Evolutionary conservation across 2,797 vertebrate genomes (phyloP).

Genomic region (Pyrocephalus nanus): DNA sequence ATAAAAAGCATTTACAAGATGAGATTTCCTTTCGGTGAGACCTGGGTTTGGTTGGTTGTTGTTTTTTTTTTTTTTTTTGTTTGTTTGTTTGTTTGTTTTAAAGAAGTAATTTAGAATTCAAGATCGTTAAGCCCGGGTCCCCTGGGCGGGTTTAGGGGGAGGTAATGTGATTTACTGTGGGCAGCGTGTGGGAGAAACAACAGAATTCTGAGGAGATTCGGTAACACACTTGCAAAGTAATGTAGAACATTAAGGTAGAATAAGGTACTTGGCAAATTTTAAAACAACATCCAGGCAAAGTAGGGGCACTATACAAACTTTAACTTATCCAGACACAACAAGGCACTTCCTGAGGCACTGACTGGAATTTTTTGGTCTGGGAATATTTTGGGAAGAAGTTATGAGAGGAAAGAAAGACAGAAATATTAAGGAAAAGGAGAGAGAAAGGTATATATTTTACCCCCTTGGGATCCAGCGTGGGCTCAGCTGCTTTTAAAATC

Average conservation of each 20-base stretch:
- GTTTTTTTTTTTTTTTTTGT: not conserved
- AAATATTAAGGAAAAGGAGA: not conserved
- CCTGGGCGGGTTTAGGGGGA: fast-evolving
- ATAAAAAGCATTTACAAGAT: not conserved
- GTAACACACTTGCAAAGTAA: not conserved
- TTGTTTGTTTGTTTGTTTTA: not conserved
- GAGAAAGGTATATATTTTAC: not conserved
- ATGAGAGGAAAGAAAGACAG: not conserved
- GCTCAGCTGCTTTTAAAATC: not conserved
- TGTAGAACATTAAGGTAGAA: not conserved
- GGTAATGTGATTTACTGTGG: not conserved
- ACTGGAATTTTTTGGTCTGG: not conserved
- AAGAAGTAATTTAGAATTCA: not conserved
- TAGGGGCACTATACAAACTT: not conserved
- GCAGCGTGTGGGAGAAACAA: not conserved
- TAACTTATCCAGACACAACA: not conserved
- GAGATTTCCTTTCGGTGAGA: not conserved
- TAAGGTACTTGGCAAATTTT: not conserved
- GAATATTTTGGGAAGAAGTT: not conserved
- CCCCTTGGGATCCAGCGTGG: not conserved
- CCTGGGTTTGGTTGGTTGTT: not conserved
- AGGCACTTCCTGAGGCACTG: not conserved
- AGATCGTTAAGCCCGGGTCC: not conserved
- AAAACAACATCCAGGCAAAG: not conserved
- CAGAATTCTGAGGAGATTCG: not conserved